Percentiles rank a stretch among this genome's conserved stretches.
These are phyloP conservation scores for Lordiphosa mommai DNA, from an alignment of 1,140 invertebrate species.

Conservation along the genomic window DNA sequence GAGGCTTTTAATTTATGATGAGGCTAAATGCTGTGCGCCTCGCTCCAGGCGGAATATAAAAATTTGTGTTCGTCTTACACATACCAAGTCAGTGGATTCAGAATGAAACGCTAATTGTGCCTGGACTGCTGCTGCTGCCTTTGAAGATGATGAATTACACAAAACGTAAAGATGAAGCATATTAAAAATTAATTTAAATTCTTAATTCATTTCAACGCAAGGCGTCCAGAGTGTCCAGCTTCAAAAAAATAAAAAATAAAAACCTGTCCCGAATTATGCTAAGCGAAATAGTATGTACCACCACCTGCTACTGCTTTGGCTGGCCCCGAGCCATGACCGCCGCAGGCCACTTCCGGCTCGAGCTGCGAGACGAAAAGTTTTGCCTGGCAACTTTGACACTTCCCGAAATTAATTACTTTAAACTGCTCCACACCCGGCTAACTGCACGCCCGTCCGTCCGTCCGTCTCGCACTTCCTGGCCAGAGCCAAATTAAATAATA, in stretches of 20 bases:
- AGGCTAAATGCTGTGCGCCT: slow-evolving; percentile 10
- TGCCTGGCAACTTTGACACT: slow-evolving; percentile 69
- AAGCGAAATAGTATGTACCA: too few species aligned
- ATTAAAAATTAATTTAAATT: slow-evolving; percentile 75
- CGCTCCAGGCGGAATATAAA: slow-evolving; percentile 6
- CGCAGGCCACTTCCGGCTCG: slow-evolving; percentile 14
- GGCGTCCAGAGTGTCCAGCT: slow-evolving; percentile 30
- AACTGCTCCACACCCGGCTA: slow-evolving; percentile 24
- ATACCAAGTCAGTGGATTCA: slow-evolving; percentile 20
- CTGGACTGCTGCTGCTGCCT: slow-evolving; percentile 14
- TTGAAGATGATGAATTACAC: slow-evolving; percentile 64
- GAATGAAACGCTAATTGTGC: slow-evolving; percentile 72
- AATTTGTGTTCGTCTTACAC: slow-evolving; percentile 19
- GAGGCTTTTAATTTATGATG: slow-evolving; percentile 59
- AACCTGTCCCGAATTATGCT: too few species aligned
- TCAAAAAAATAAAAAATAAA: not conserved
- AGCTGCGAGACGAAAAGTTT: slow-evolving; percentile 35
- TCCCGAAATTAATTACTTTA: slow-evolving; percentile 74
- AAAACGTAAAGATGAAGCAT: slow-evolving; percentile 13
- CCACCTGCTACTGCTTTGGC: too few species aligned
- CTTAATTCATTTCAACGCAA: slow-evolving; percentile 48
- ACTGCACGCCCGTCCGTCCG: not conserved
- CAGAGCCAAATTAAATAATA: slow-evolving; percentile 64
- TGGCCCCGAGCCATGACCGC: slow-evolving; percentile 5
- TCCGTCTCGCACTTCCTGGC: slow-evolving; percentile 8